These are phyloP conservation scores for Tychaedon coryphoeus DNA, from an alignment of 2,113 vertebrate species.

Conservation along the genomic window DNA sequence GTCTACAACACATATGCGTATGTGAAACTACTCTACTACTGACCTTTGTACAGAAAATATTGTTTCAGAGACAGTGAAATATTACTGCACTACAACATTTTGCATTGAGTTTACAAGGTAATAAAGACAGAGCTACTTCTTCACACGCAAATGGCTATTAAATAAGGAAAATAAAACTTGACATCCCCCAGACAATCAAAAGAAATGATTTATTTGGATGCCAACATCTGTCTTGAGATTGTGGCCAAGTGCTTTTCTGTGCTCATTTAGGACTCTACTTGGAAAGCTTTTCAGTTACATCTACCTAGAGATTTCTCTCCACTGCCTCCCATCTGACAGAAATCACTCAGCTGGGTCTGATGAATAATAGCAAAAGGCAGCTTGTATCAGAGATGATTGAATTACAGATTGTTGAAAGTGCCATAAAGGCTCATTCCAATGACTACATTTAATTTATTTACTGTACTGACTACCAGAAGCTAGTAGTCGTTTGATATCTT, in stretches of 20 bases:
- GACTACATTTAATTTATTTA: constrained; percentile 68
- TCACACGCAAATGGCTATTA: constrained; percentile 65
- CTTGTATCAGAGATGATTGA: constrained; percentile 63
- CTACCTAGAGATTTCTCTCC: constrained; percentile 67
- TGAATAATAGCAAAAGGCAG: constrained; percentile 74
- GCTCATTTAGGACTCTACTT: constrained; percentile 59
- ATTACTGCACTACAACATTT: neutral
- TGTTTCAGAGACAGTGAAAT: constrained; percentile 7
- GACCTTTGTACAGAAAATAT: constrained; percentile 21
- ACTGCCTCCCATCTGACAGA: constrained; percentile 65
- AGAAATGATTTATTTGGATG: constrained; percentile 70
- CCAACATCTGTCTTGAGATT: constrained; percentile 66
- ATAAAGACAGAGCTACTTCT: constrained; percentile 29
- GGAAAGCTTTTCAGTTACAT: constrained; percentile 66
- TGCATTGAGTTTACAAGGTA: neutral
- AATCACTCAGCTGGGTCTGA: constrained; percentile 73
- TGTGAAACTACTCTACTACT: neutral
- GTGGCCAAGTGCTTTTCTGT: constrained; percentile 56
- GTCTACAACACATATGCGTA: neutral
- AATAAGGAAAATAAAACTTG: constrained; percentile 68
- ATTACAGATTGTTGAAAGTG: constrained; percentile 64
- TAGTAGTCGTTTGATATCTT: constrained; percentile 30
- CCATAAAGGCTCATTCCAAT: constrained; percentile 57
- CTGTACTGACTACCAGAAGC: neutral
- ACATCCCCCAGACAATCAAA: constrained; percentile 59